phyloP scores from a whole-genome alignment of 1,140 invertebrate species.

The Drosophila lacertosa region DNA sequence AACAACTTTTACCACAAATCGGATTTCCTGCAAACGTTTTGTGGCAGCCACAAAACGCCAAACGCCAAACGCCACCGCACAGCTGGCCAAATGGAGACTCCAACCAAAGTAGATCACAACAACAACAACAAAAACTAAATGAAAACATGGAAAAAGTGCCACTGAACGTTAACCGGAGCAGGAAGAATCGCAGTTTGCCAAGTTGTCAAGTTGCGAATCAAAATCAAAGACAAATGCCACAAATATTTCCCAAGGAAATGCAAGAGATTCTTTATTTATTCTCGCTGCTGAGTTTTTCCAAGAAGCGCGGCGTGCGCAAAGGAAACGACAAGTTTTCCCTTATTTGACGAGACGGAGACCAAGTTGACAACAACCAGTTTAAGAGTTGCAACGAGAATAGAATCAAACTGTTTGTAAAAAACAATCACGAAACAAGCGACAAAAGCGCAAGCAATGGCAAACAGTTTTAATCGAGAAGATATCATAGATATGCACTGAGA shows the following conservation, averaged over 20 bases:
- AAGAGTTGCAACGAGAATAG: constrained; percentile 30
- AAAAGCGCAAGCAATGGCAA: constrained; percentile 3
- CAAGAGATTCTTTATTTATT: constrained; percentile 61
- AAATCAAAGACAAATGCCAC: constrained; percentile 62
- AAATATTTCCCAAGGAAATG: constrained; percentile 80
- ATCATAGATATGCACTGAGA: constrained; percentile 14
- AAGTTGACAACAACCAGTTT: constrained; percentile 52
- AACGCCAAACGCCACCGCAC: neutral
- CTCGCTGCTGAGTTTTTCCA: constrained; percentile 47
- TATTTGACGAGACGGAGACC: constrained; percentile 57
- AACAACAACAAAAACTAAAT: neutral
- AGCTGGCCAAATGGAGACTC: constrained; percentile 6
- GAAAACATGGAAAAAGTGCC: constrained; percentile 28
- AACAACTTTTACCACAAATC: constrained; percentile 77
- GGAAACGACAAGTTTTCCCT: constrained; percentile 75
- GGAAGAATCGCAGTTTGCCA: constrained; percentile 36
- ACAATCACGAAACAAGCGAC: constrained; percentile 45
- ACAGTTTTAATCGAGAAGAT: constrained; percentile 30
- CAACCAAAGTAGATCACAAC: constrained; percentile 56
- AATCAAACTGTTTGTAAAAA: constrained; percentile 52
- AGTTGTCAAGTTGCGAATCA: constrained; percentile 15
- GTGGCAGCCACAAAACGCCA: constrained; percentile 36
- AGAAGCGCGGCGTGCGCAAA: constrained; percentile 52
- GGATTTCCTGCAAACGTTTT: constrained; percentile 72
- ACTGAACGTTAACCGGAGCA: constrained; percentile 47